Evolutionary conservation across 2,888 invertebrate genomes (phyloP), one percentile per base, ranked within the genome.

Genomic region (Thera obeliscata): DNA sequence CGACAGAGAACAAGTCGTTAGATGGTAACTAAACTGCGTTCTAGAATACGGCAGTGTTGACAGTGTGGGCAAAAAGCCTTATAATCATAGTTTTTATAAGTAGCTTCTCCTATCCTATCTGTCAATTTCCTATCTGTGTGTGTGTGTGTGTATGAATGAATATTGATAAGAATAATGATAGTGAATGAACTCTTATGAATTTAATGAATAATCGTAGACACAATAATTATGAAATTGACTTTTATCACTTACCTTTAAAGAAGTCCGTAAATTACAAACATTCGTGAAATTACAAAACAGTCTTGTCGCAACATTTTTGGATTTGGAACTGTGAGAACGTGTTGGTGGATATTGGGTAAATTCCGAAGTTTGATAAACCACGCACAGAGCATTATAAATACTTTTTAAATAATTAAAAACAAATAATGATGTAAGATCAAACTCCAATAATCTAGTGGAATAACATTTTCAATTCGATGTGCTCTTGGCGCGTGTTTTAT

Each of bases 101-200:
- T 63, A 67, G 64, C 59, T 7, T 61, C 7, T 68, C 50, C 70
- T 70, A 67, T 69, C 63, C 62, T 70, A 56, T 70, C 67, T 71
- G 75, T 75, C 75, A 73, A 75, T 75, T 75, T 72, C 72, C 69
- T 72, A 71, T 67, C 64, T 48, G 61, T 69, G 64, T 60, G 46
- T 64, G 56, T 57, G 48, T 71, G 59, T 67, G 69, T 61, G 67
- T 36, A 7, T 66, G 61, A 56, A 54, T 61, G 50, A 57, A 48
- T 58, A 62, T 50, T 49, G 46, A 12, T 55, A 56, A 66, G 50
- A 54, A 50, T 57, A 56, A 58, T 12, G 12, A 49, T 52, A 52
- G 8, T 61, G 61, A 61, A 61, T 66, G 61, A 61, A 57, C 52
- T 65, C 22, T 58, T 41, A 38, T 56, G 56, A 38, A 57, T 43